Evolutionary conservation across 2,888 invertebrate genomes (phyloP).

Genomic region (Ophion ventricosus): DNA sequence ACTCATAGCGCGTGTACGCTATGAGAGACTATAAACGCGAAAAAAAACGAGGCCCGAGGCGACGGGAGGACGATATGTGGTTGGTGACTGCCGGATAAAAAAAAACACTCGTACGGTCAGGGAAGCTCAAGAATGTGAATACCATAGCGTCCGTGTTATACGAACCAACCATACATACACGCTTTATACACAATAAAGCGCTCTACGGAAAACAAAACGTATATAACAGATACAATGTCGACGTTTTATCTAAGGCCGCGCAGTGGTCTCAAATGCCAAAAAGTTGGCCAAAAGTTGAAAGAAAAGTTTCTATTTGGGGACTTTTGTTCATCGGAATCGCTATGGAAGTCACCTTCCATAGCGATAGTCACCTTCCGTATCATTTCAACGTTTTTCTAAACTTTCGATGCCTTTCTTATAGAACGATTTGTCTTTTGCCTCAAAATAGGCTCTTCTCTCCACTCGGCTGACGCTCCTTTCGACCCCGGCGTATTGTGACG

Average conservation of each 20-base stretch:
- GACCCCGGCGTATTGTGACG: no score
- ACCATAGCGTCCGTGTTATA: not conserved
- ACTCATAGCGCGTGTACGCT: conserved; percentile 16
- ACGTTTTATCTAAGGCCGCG: not conserved
- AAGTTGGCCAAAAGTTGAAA: no score
- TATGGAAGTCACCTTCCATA: no score
- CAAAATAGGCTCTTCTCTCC: no score
- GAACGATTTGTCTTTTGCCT: no score
- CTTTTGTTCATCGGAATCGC: no score
- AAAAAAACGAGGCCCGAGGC: conserved; percentile 28
- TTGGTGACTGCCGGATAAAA: conserved; percentile 4
- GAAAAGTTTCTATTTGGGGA: no score
- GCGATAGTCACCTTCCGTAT: no score
- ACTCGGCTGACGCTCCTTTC: no score
- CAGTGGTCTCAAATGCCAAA: no score
- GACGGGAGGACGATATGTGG: conserved; percentile 29
- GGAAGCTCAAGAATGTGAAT: conserved; percentile 3
- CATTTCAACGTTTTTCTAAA: no score
- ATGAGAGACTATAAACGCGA: conserved; percentile 1
- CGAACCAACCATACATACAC: not conserved
- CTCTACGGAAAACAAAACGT: not conserved
- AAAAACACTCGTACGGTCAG: not conserved
- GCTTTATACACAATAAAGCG: conserved; percentile 1
- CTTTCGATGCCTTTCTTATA: no score
- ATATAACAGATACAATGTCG: not conserved